phyloP scores from a whole-genome alignment of 2,797 vertebrate species.

The Xerus rutilus region DNA sequence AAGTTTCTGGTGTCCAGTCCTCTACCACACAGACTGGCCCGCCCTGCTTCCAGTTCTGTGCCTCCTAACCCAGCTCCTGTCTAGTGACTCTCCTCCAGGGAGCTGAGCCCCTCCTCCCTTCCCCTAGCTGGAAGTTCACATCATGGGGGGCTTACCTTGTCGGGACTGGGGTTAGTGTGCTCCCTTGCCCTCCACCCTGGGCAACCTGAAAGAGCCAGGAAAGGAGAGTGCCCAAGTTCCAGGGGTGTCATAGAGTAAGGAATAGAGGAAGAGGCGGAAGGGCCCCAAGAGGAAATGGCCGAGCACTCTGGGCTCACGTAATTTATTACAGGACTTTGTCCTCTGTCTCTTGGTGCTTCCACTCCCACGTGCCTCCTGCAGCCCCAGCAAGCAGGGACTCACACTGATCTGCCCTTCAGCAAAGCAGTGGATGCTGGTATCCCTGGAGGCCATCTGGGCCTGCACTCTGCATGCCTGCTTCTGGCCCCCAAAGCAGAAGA shows the following conservation, averaged over 20 bases:
- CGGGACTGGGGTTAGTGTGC: constrained; percentile 62
- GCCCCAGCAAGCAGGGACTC: constrained; percentile 40
- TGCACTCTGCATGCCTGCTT: background rate
- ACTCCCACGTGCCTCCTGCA: constrained; percentile 76
- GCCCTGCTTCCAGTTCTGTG: background rate
- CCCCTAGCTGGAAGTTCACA: background rate
- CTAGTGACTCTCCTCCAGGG: background rate
- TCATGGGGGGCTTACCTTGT: constrained; percentile 84
- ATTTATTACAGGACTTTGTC: constrained; percentile 90
- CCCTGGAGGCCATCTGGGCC: background rate
- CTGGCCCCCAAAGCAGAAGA: background rate
- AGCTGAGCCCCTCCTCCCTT: background rate
- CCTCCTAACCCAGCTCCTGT: background rate
- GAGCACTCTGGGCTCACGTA: constrained; percentile 65
- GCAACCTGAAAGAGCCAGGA: constrained; percentile 51
- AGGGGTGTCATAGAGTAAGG: background rate
- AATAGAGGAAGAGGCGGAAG: constrained; percentile 55
- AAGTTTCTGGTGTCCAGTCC: background rate
- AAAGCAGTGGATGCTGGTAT: background rate
- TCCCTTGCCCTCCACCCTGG: constrained; percentile 62
- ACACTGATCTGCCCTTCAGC: constrained; percentile 25
- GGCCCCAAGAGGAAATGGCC: constrained; percentile 83
- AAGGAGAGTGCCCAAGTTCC: constrained; percentile 42
- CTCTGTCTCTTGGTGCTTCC: constrained; percentile 75
- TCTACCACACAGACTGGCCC: background rate